Evolutionary conservation across 2,113 vertebrate genomes (phyloP).

Genomic region (Eulacestoma nigropectus): DNA sequence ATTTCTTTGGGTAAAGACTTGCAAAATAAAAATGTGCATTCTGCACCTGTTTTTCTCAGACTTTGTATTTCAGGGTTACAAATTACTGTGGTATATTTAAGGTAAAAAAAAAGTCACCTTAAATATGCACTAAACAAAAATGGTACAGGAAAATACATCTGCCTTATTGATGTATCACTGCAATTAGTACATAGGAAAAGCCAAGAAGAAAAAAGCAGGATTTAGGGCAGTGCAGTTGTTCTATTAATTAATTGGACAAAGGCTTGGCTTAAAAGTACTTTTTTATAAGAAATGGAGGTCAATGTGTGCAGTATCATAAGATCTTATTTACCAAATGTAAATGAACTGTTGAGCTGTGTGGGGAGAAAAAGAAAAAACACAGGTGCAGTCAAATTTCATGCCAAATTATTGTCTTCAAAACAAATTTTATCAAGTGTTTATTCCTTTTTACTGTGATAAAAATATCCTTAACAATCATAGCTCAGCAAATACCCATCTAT

Average conservation of each 20-base stretch:
- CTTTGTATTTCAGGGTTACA: neutral
- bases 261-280: neutral
- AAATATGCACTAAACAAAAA: neutral
- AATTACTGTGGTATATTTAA: neutral
- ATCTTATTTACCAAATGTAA: neutral
- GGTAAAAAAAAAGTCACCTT: neutral
- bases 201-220: neutral
- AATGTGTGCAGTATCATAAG: neutral
- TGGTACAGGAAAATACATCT: neutral
- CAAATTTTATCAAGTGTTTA: neutral
- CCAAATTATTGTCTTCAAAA: neutral
- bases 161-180: neutral
- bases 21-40: neutral
- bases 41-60: neutral
- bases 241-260: neutral
- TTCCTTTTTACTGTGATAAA: neutral
- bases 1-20: neutral
- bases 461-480: neutral
- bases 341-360: neutral
- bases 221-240: neutral
- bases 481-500: neutral
- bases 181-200: neutral
- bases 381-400: neutral
- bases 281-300: neutral
- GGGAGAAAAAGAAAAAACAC: neutral